phyloP scores from a whole-genome alignment of 1,140 invertebrate genomes.

The Neodiprion virginianus region DNA sequence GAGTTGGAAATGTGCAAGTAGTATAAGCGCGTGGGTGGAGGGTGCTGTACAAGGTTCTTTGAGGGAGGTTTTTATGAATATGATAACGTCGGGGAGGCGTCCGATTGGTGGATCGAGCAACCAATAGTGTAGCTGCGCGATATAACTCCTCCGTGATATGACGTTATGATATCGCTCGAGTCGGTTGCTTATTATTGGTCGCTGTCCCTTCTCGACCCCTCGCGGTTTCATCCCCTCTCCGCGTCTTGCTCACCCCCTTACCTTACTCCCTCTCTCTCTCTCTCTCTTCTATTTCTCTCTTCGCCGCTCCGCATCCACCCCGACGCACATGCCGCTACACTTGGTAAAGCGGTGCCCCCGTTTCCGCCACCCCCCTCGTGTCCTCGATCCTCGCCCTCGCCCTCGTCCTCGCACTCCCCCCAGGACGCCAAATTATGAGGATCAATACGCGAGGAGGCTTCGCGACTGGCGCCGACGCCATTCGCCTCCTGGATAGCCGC shows the following conservation, averaged over 20 bases:
- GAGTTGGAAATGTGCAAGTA: too few relatives aligned
- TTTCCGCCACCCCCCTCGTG: not conserved
- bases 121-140: slow-evolving; percentile 55
- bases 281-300: slow-evolving; percentile 26
- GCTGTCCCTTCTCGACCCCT: slow-evolving; percentile 28
- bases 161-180: slow-evolving; percentile 61
- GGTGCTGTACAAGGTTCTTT: slow-evolving; percentile 4
- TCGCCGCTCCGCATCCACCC: slow-evolving; percentile 32
- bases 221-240: slow-evolving; percentile 19
- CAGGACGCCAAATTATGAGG: slow-evolving; percentile 59
- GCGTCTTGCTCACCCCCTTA: slow-evolving; percentile 8
- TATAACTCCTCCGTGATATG: slow-evolving; percentile 58
- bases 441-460: slow-evolving; percentile 61
- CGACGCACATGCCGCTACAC: slow-evolving; percentile 53
- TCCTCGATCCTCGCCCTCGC: slow-evolving; percentile 30
- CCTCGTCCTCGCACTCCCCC: slow-evolving; percentile 23
- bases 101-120: slow-evolving; percentile 46
- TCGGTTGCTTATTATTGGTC: slow-evolving; percentile 57
- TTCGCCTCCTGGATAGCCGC: slow-evolving; percentile 23
- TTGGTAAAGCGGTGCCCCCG: slow-evolving; percentile 46
- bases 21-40: too few relatives aligned
- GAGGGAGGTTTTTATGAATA: slow-evolving; percentile 41
- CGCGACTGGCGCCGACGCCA: slow-evolving; percentile 56
- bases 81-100: slow-evolving; percentile 24
- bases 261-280: slow-evolving; percentile 18